Evolutionary conservation across 92 coral and sea anemone genomes (phyloP).

Genomic region (Phenganax subtilis): DNA sequence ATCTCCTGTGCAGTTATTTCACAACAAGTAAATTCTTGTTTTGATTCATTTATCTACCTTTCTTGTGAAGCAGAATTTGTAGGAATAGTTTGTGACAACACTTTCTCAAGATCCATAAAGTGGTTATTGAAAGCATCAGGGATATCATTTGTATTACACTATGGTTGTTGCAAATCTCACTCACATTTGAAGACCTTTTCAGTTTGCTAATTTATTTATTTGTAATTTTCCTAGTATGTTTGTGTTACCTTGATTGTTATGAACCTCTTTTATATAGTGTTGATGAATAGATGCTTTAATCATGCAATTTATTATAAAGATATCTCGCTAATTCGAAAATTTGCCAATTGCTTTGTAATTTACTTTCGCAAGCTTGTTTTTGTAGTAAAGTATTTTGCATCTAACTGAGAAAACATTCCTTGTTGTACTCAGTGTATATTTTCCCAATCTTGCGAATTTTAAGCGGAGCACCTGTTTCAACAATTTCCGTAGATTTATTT

Average conservation of each 20-base stretch:
- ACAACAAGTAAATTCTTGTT: not conserved
- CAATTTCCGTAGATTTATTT: not conserved
- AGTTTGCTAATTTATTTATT: no score
- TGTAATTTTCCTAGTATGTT: not conserved
- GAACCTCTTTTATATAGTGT: not conserved
- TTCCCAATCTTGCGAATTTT: not conserved
- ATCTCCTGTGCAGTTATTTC: no score
- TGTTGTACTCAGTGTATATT: not conserved
- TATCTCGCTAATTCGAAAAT: slow-evolving; percentile 20
- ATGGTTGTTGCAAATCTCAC: no score
- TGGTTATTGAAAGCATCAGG: slow-evolving; percentile 21
- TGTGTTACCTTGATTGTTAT: not conserved
- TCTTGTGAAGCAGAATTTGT: not conserved
- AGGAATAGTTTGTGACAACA: not conserved
- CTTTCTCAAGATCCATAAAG: not conserved
- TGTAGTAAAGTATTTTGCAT: not conserved
- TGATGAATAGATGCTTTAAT: slow-evolving; percentile 1
- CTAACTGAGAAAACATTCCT: not conserved
- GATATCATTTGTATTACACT: not conserved
- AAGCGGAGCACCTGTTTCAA: not conserved
- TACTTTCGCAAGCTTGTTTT: slow-evolving; percentile 1
- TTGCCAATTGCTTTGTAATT: slow-evolving; percentile 2
- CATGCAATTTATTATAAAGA: not conserved
- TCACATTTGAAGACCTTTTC: no score
- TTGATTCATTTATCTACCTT: not conserved